Conservation (phyloP, 2,113 vertebrate genomes). For the Cebus imitator region DNA sequence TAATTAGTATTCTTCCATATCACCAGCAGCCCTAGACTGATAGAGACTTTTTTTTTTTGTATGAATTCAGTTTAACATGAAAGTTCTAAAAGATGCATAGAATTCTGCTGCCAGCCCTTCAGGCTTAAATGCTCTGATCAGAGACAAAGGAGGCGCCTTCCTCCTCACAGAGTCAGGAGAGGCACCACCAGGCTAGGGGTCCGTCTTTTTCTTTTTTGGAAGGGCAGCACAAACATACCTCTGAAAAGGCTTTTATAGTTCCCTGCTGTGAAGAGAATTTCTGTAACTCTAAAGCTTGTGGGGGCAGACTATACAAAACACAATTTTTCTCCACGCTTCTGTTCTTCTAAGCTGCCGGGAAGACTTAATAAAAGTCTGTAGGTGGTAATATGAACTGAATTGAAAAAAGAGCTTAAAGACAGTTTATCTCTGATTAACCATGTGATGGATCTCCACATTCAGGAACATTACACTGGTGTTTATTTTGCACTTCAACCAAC, state of each 20-base stretch:
- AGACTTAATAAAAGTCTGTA: constrained; percentile 24
- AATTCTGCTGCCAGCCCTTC: constrained; percentile 71
- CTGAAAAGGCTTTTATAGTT: constrained; percentile 72
- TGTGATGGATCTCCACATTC: neutral
- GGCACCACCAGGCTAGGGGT: neutral
- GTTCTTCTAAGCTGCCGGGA: neutral
- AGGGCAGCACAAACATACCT: constrained; percentile 55
- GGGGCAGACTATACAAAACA: constrained; percentile 71
- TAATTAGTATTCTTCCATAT: constrained; percentile 76
- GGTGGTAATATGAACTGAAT: constrained; percentile 13
- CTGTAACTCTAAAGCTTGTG: constrained; percentile 69
- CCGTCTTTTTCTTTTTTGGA: constrained; percentile 11
- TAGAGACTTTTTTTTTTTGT: constrained; percentile 72
- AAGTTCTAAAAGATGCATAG: constrained; percentile 81
- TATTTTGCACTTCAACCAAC: neutral
- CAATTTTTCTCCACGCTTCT: neutral
- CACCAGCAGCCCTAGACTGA: constrained; percentile 68
- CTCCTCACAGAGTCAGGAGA: constrained; percentile 65
- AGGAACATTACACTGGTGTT: neutral
- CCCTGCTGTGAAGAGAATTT: constrained; percentile 65
- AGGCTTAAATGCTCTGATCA: constrained; percentile 76
- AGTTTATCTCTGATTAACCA: neutral
- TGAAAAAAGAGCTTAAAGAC: constrained; percentile 22
- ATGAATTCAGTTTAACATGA: constrained; percentile 79
- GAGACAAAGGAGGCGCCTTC: constrained; percentile 74